Percentiles rank a stretch among this genome's conserved stretches.
These are phyloP conservation scores for Numenius phaeopus DNA, from an alignment of 2,797 vertebrate genomes.

Conservation along the genomic window DNA sequence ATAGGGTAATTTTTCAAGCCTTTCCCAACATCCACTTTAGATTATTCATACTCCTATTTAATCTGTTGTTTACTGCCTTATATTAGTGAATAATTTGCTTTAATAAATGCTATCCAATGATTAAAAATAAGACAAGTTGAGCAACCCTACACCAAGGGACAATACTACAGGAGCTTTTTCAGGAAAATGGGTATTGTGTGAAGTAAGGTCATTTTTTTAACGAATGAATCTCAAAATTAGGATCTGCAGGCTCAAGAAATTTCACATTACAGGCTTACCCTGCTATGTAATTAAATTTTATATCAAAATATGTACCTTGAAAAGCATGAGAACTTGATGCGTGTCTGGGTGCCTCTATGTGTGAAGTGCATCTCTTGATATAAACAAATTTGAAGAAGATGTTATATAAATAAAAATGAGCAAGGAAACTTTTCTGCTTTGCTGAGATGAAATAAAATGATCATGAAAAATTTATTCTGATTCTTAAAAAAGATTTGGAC, in stretches of 20 bases:
- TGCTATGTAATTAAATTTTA: not conserved
- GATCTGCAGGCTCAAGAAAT: not conserved
- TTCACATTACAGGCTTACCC: not conserved
- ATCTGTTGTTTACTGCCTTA: not conserved
- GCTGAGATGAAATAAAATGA: not conserved
- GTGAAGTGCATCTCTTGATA: not conserved
- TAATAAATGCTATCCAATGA: not conserved
- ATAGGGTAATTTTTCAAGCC: not conserved
- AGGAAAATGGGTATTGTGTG: not conserved
- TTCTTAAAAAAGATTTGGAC: not conserved
- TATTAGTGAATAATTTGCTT: not conserved
- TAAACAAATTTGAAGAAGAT: not conserved
- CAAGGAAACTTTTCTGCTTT: not conserved
- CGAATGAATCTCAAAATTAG: not conserved
- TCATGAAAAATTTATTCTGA: not conserved
- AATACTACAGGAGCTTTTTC: not conserved
- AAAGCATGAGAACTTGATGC: not conserved
- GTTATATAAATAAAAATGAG: not conserved
- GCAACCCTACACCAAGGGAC: not conserved
- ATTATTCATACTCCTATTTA: conserved; percentile 24
- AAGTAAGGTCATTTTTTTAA: not conserved
- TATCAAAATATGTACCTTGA: not conserved
- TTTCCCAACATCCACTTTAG: not conserved
- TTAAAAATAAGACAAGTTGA: not conserved
- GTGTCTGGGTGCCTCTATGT: not conserved